Percentiles rank a stretch among this genome's conserved stretches.
These are phyloP conservation scores for Malurus leucopterus DNA, from an alignment of 2,797 vertebrate genomes.

Conservation along the genomic window DNA sequence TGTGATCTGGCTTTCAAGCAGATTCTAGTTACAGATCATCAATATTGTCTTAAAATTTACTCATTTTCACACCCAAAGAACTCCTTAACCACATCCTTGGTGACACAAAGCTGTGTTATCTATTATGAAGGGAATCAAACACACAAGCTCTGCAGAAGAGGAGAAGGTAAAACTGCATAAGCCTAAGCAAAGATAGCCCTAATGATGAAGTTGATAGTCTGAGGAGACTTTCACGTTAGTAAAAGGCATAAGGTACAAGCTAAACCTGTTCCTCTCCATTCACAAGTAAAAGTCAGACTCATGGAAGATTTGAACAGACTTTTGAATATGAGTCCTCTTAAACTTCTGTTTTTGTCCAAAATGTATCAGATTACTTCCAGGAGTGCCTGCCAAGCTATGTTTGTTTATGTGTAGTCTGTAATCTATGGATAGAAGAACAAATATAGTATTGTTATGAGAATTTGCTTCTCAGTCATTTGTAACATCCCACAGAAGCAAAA, in stretches of 20 bases:
- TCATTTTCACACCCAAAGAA: neutral
- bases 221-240: neutral
- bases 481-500: neutral
- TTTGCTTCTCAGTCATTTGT: neutral
- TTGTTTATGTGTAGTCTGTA: neutral
- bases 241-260: neutral
- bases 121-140: neutral
- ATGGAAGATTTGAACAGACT: neutral
- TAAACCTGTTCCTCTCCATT: neutral
- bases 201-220: fast-evolving
- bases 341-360: neutral
- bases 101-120: neutral
- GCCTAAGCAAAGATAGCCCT: neutral
- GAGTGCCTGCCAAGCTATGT: neutral
- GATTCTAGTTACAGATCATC: neutral
- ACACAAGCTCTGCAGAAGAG: neutral
- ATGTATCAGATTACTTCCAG: neutral
- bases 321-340: neutral
- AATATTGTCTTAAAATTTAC: neutral
- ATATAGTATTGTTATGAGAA: neutral
- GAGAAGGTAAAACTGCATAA: neutral
- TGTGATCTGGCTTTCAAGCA: neutral
- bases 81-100: neutral
- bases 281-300: neutral
- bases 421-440: neutral